Evolutionary conservation across 2,888 invertebrate species (phyloP), one percentile per base, ranked within the genome.

Genomic region (Netelia melanura): DNA sequence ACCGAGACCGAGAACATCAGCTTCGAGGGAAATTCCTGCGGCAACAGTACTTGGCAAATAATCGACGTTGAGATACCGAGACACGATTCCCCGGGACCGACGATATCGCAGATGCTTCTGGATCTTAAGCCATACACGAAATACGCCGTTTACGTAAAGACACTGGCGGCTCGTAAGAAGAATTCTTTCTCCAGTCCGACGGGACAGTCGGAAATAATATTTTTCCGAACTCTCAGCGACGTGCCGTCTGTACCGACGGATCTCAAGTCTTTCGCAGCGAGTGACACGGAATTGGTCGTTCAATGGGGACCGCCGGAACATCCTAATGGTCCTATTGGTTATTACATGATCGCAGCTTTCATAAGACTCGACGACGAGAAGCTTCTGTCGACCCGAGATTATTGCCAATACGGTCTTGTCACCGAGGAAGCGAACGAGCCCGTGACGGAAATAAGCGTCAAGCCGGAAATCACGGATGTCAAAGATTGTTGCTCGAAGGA

Each of bases 71-170:
- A 89, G 2, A 89, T 90, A 44, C 90, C 90, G 1, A 85, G 72
- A 0, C 67, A 54, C 54, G 78, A 83, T 9, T 56, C 72, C 0
- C 23, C 71, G 3, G 68, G 21, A 1, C 25, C 65, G 1, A 86
- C 81, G 2, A 88, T 92, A 8, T 87, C 89, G 2, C 89, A 90
- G 43, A 25, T 85, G 11, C 90, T 95, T 25, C 90, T 93, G 0
- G 93, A 95, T 65, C 93, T 98, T 21, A 94, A 95, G 83, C 96
- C 97, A 0, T 95, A 95, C 92, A 97, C 97, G 0, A 95, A 95
- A 65, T 98, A 98, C 92, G 97, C 96, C 0, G 95, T 95, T 81
- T 97, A 97, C 90, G 95, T 98, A 11, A 96, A 96, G 90, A 96
- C 96, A 0, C 95, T 96, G 88, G 95, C 95, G 0, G 93, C 95